Base-by-base conservation (phyloP, 2,888 invertebrate species). In the Sisyra nigra region DNA sequence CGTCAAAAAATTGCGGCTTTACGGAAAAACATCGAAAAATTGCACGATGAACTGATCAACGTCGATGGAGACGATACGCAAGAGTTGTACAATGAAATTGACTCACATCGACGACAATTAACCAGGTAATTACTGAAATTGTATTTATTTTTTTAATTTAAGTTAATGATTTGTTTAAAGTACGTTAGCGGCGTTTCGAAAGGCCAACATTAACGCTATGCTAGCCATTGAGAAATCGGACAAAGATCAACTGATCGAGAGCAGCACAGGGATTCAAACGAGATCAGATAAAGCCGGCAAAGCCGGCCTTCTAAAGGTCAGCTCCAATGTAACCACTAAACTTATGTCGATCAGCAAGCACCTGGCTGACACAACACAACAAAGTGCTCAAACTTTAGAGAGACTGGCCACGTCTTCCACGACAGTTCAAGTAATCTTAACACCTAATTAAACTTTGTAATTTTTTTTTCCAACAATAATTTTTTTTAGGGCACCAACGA, bases 381-480 rank as follows among this genome's bases (percentile, higher is more conserved):
- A 81, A 54, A 91, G 91, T 63, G 87, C 88, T 40, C 74, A 80
- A 40, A 89, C 93, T 0, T 66, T 93, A 47, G 85, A 87, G 47
- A 79, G 74, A 13, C 64, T 96, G 44, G 74, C 74, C 0, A 69
- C 72, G 24, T 80, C 80, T 11, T 80, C 80, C 46, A 73, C 76
- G 48, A 72, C 71, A 47, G 78, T 80, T n/a, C 54, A 56, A 43
- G 51, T 1, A 64, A 67, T 59, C 66, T 66, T n/a, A n/a, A n/a
- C n/a, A n/a, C n/a, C n/a, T n/a, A n/a, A n/a, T n/a, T n/a, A n/a
- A n/a, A n/a, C n/a, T n/a, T n/a, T n/a, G n/a, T n/a, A n/a, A n/a
- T n/a, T n/a, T n/a, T n/a, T 35, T 42, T 15, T 32, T 49, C 14
- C 9, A 50, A 31, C 17, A 53, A 53, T 15, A 52, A 57, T n/a